A percentile compares a stretch with the other conserved stretches of the same genome.
phyloP scores from a whole-genome alignment of 2,888 invertebrate species.

The Parnassius smintheus region DNA sequence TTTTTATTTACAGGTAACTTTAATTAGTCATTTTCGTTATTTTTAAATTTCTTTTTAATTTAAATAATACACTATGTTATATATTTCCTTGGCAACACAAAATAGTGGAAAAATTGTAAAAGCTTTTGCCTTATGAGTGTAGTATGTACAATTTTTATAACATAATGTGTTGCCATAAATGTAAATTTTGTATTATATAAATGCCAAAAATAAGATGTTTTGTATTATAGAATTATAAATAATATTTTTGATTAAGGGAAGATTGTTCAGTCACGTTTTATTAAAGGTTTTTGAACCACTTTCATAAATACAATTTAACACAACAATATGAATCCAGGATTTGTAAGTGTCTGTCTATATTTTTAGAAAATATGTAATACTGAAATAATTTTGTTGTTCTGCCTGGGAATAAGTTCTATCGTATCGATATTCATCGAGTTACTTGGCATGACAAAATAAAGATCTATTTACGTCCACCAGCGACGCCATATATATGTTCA shows the following conservation, averaged over 20 bases:
- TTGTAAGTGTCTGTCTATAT: conserved; percentile 25
- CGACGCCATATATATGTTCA: too few species aligned
- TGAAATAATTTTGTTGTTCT: conserved; percentile 29
- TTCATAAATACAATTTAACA: conserved; percentile 15
- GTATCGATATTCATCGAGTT: too few species aligned
- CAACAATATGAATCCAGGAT: conserved; percentile 7
- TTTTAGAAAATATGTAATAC: conserved; percentile 25
- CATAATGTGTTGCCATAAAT: conserved; percentile 30
- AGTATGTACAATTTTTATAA: conserved; percentile 23
- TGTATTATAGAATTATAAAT: conserved; percentile 36
- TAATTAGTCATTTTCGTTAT: conserved; percentile 21
- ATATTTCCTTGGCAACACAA: conserved; percentile 21
- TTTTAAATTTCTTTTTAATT: conserved; percentile 16
- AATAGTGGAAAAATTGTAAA: conserved; percentile 22
- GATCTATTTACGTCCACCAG: too few species aligned
- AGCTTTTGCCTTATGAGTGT: background rate
- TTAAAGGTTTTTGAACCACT: conserved; percentile 10
- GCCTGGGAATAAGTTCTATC: too few species aligned
- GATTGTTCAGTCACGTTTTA: conserved; percentile 19
- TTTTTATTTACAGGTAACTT: conserved; percentile 14
- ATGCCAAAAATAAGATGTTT: conserved; percentile 53
- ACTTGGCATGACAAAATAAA: too few species aligned
- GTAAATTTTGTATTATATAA: conserved; percentile 55
- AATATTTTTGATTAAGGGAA: conserved; percentile 27
- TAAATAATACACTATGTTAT: conserved; percentile 27